phyloP scores from a whole-genome alignment of 2,113 vertebrate species.

The Chinchilla lanigera region DNA sequence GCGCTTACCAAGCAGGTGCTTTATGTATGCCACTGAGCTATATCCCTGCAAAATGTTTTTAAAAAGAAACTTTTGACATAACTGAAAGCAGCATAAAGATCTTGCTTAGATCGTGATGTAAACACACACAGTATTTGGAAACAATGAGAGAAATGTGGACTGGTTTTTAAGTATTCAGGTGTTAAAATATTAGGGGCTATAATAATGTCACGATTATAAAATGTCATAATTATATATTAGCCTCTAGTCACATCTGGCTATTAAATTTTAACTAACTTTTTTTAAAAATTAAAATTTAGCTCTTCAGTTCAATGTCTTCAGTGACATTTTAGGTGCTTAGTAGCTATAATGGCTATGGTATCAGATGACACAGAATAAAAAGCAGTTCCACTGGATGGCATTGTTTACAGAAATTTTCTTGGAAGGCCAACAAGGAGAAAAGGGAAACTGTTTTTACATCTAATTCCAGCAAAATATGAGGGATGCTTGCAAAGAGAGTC shows the following conservation, averaged over 20 bases:
- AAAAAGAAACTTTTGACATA: neutral
- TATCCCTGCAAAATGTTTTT: too few species aligned
- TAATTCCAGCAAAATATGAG: slow-evolving; percentile 44
- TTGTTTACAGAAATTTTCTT: neutral
- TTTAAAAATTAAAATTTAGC: neutral
- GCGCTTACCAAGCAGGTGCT: too few species aligned
- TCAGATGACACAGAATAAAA: neutral
- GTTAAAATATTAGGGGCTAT: neutral
- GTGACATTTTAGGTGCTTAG: neutral
- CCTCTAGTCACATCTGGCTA: neutral
- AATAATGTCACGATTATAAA: neutral
- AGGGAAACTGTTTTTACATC: neutral
- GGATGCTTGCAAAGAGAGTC: neutral
- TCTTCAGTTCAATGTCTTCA: neutral
- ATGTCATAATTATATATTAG: neutral
- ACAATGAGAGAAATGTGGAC: neutral
- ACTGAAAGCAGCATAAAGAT: neutral
- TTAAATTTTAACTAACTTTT: neutral
- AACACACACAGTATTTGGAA: neutral
- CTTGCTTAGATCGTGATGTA: slow-evolving; percentile 23
- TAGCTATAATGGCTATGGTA: neutral
- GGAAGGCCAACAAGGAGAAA: neutral
- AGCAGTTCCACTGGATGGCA: neutral
- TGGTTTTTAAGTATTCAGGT: neutral
- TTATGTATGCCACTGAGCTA: too few species aligned